These are phyloP conservation scores for Thripadectes ignobilis DNA, from an alignment of 2,797 vertebrate genomes.

Conservation along the genomic window DNA sequence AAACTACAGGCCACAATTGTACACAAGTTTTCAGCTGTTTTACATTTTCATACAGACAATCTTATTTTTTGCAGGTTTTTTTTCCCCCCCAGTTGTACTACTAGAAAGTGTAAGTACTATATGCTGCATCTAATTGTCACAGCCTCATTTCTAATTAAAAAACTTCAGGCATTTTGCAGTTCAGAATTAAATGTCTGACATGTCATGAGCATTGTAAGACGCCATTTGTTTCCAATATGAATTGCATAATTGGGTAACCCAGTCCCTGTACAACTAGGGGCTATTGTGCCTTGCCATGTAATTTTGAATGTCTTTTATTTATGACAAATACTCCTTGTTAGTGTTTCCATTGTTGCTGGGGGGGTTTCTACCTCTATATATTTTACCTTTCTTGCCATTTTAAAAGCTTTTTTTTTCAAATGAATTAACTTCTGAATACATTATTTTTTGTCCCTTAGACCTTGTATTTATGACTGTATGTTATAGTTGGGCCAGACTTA, in stretches of 20 bases:
- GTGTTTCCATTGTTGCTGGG: background rate
- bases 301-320: background rate
- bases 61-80: background rate
- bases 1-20: background rate
- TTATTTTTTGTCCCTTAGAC: background rate
- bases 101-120: background rate
- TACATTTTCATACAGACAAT: background rate
- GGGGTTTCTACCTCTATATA: background rate
- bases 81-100: background rate
- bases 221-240: background rate
- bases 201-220: background rate
- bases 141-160: background rate
- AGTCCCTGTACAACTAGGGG: background rate
- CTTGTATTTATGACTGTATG: background rate
- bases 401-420: background rate
- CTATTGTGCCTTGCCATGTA: background rate
- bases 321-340: conserved; percentile 1
- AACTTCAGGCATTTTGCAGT: background rate
- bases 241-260: background rate
- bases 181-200: background rate
- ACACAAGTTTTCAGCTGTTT: background rate
- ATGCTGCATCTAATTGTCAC: background rate
- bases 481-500: background rate
- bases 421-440: background rate
- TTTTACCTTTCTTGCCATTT: background rate